phyloP scores from a whole-genome alignment of 1,140 invertebrate genomes.

The Ctenoplectra terminalis region DNA sequence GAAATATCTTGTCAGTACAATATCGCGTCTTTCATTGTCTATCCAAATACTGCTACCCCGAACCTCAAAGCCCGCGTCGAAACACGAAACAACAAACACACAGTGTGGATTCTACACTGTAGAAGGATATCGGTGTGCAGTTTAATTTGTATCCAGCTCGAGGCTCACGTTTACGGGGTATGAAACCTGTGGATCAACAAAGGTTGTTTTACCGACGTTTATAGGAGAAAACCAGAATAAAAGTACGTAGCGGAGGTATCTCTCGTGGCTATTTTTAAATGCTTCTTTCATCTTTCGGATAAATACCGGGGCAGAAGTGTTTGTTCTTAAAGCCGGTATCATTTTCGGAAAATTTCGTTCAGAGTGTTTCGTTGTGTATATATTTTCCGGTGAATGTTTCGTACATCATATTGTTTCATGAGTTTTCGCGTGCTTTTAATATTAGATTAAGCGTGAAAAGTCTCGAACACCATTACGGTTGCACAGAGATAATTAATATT shows the following conservation, averaged over 20 bases:
- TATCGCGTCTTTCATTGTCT: background rate
- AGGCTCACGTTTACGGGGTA: constrained; percentile 37
- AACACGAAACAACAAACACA: constrained; percentile 4
- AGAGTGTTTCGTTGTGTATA: background rate
- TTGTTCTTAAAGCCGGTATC: background rate
- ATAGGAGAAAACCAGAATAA: background rate
- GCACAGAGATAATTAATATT: too few species aligned
- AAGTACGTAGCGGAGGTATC: constrained; percentile 24
- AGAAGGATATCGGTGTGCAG: constrained; percentile 46
- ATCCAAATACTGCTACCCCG: background rate
- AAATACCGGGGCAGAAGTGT: constrained; percentile 14
- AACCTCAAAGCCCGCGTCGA: background rate
- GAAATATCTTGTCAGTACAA: background rate
- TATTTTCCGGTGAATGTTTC: background rate
- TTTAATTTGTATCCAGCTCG: constrained; percentile 57
- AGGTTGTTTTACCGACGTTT: constrained; percentile 40
- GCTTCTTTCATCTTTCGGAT: constrained; percentile 38
- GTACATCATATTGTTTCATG: background rate
- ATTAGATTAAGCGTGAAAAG: too few species aligned
- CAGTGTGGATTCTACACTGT: constrained; percentile 10
- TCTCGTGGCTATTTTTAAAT: constrained; percentile 37
- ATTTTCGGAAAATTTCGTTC: background rate
- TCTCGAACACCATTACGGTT: too few species aligned
- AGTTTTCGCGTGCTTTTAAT: too few species aligned
- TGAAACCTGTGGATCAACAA: constrained; percentile 56